phyloP scores from a whole-genome alignment of 2,888 invertebrate species.

The Scaptodrosophila latifasciaeformis region DNA sequence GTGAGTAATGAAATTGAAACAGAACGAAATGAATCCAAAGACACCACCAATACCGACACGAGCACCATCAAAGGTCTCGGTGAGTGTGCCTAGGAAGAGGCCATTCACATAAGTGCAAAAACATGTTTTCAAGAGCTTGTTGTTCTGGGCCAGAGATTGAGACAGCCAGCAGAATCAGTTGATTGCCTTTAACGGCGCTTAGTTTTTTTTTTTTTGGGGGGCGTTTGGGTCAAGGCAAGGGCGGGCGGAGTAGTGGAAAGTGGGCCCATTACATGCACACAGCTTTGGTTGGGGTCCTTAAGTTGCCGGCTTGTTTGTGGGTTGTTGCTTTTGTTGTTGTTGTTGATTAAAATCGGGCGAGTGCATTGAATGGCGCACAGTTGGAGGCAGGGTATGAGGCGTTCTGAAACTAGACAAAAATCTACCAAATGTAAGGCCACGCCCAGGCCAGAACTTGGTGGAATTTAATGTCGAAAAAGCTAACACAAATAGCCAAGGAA shows the following conservation, averaged over 20 bases:
- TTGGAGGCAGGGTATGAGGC: conserved; percentile 25
- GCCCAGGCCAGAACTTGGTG: too few relatives aligned
- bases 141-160: neutral
- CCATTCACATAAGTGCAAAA: conserved; percentile 55
- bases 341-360: conserved; percentile 47
- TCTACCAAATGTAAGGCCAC: too few relatives aligned
- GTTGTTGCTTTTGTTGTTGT: too few relatives aligned
- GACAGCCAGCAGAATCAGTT: conserved; percentile 11
- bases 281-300: conserved; percentile 9
- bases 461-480: too few relatives aligned
- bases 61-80: neutral
- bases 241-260: neutral
- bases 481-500: too few relatives aligned
- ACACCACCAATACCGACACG: neutral
- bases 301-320: neutral
- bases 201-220: too few relatives aligned
- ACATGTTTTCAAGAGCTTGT: conserved; percentile 47
- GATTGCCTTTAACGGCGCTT: neutral
- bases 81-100: neutral
- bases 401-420: too few relatives aligned
- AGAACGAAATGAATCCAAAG: neutral
- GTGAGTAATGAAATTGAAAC: conserved; percentile 8
- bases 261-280: conserved; percentile 1
- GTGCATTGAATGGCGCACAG: conserved; percentile 48
- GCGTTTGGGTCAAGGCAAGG: neutral